Percentiles rank a stretch among this genome's conserved stretches.
Evolutionary conservation across 2,888 invertebrate genomes (phyloP).

Genomic region (Mimachlamys varia): DNA sequence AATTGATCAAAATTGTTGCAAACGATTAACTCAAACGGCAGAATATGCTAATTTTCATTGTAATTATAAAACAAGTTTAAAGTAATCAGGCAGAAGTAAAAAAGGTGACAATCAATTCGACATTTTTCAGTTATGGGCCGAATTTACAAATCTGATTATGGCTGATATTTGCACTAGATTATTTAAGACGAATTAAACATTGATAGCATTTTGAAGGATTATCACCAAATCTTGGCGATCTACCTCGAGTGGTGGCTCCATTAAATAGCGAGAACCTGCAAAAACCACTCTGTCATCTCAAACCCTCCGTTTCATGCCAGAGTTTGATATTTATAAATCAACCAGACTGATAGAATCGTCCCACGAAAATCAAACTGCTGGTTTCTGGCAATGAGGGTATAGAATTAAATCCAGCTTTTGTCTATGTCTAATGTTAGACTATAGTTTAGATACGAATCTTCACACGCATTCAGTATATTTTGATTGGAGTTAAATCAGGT

Average conservation of each 20-base stretch:
- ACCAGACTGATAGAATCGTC: conserved; percentile 8
- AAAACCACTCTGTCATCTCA: background rate
- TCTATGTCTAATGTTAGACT: background rate
- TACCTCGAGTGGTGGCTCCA: background rate
- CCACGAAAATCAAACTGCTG: background rate
- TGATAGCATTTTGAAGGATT: background rate
- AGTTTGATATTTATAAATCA: conserved; percentile 22
- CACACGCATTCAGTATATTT: conserved; percentile 11
- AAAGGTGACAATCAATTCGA: conserved; percentile 26
- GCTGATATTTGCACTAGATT: background rate
- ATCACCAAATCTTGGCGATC: background rate
- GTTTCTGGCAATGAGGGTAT: background rate
- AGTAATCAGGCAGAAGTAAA: conserved; percentile 18
- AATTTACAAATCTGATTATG: background rate
- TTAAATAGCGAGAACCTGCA: background rate
- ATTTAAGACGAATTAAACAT: conserved; percentile 21
- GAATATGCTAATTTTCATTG: conserved; percentile 33
- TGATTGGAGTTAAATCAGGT: conserved; percentile 31
- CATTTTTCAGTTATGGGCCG: background rate
- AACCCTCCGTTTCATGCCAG: background rate
- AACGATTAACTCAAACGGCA: conserved; percentile 34
- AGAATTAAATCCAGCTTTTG: background rate
- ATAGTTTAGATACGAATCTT: conserved; percentile 4
- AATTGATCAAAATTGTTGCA: conserved; percentile 31
- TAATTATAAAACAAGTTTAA: conserved; percentile 22